Conservation (phyloP, 92 coral and sea anemone genomes). For the Scolanthus callimorphus region DNA sequence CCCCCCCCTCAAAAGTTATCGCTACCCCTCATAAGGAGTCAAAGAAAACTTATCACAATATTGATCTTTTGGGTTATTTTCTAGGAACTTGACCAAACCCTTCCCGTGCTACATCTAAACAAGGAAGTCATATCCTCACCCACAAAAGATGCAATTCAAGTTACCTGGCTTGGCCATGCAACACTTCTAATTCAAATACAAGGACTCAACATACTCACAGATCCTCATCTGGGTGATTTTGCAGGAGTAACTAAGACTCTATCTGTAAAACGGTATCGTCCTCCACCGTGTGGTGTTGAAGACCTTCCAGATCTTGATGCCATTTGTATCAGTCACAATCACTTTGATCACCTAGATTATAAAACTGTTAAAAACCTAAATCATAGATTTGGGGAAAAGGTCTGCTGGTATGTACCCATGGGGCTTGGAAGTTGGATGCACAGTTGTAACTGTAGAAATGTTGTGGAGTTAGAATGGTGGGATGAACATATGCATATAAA, state of each 20-base stretch:
- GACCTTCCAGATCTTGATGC: conserved; percentile 81
- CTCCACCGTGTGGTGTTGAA: conserved; percentile 63
- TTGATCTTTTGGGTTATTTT: too few species aligned
- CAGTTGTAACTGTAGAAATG: conserved; percentile 56
- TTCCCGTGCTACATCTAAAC: conserved; percentile 68
- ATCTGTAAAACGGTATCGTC: conserved; percentile 81
- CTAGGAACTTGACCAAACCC: conserved; percentile 69
- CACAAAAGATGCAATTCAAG: conserved; percentile 72
- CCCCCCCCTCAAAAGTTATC: too few species aligned
- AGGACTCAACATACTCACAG: conserved; percentile 73
- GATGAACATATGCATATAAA: conserved; percentile 33
- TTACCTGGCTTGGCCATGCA: conserved; percentile 98
- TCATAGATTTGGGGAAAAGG: conserved; percentile 36
- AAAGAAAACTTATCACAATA: too few species aligned
- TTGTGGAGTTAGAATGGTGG: conserved; percentile 92
- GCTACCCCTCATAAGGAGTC: too few species aligned
- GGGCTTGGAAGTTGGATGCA: conserved; percentile 76
- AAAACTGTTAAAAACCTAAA: conserved; percentile 53
- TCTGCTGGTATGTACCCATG: conserved; percentile 88
- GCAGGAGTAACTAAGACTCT: conserved; percentile 53
- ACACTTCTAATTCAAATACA: conserved; percentile 82
- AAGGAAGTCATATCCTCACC: conserved; percentile 52
- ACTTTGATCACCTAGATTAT: conserved; percentile 84
- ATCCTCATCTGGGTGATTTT: conserved; percentile 67
- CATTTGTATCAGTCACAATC: conserved; percentile 87